Base-by-base conservation (phyloP, 30 jellyfish, hydroid and myxozoan species). In the Catostylus mosaicus region DNA sequence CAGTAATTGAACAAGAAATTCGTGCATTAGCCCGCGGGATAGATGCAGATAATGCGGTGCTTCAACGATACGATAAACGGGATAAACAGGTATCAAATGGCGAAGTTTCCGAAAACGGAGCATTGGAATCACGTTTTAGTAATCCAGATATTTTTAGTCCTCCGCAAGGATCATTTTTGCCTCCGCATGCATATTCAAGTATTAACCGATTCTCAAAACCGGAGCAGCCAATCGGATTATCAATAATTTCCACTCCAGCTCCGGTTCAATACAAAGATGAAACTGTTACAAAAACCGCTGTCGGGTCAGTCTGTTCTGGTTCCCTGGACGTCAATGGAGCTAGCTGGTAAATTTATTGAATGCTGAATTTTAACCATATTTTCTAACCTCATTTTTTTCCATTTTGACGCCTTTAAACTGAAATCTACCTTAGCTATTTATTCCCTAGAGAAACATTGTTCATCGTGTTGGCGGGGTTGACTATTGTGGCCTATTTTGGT, bases 171-270 rank as follows among this genome's bases (percentile, higher is more conserved):
- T 76, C 78, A 11, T 57, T 73, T 36, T 8, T 46, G 29, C 96
- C 89, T 3, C 27, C 83, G 40, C 84, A 86, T 30, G 75, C 84
- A 5, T 75, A 20, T 38, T 51, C 96, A 30, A 86, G 75, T 43
- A 62, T 86, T 36, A 46, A 85, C 47, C 78, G 88, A 27, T 35
- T 60, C 59, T 32, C 90, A 10, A 54, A 50, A 40, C 80, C 72
- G 64, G 79, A 72, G 16, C 61, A 52, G 57, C 33, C 73, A 0
- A 47, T 80, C 40, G 97, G 95, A n/a, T 51, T 90, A 38, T 90
- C 97, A 0, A 77, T 90, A 33, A 68, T 90, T 7, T 90, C 97
- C 11, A 80, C 97, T 14, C 93, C 97, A 1, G 97, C 97, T 23
- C 93, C 93, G 30, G 63, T 90, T 31, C 95, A 82, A 34, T 51